Base-by-base conservation (phyloP, 2,797 vertebrate species). In the Novumbra hubbsi region DNA sequence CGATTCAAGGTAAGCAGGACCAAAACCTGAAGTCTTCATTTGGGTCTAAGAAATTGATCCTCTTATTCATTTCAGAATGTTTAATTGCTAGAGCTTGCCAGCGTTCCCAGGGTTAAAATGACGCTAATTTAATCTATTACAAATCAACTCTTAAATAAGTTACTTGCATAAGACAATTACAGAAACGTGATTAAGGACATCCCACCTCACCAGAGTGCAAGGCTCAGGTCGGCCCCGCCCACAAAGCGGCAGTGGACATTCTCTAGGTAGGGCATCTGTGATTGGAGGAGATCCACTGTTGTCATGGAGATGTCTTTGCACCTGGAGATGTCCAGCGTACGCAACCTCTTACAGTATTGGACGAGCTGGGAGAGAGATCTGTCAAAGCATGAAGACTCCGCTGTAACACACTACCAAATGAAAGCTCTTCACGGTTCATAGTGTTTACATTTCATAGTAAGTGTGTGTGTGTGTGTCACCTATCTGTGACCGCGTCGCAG, bases 271-370 rank as follows among this genome's bases (percentile, higher is more conserved):
- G 93, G 94, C 70, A 95, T 89, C 73, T 89, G 89, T 0, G 91
- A 90, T 11, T 95, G 94, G 28, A 97, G 89, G 66, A 66, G 83
- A 68, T 94, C 93, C 52, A 95, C 80, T 0, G 90, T 84, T 0
- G 88, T 78, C 27, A 88, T 68, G 0, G 87, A 92, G 73, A 96
- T 90, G 17, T 92, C 87, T 73, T 91, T 91, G 77, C 95, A 96
- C 91, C 90, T 89, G 55, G 94, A 94, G 73, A 97, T 78, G 72
- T 96, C 95, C 32, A 96, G 86, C 1, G 92, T 92, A 74, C 76
- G 90, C 68, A 96, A 91, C 32, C 92, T 90, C 72, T 81, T 90
- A 70, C 95, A 96, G 70, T 90, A 88, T 78, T 89, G 88, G 5
- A 81, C 73, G 68, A 95, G 88, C 14, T 90, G 78, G 17, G 81